Base-by-base conservation (phyloP, 1,140 invertebrate species). In the Aporrectodea caliginosa region DNA sequence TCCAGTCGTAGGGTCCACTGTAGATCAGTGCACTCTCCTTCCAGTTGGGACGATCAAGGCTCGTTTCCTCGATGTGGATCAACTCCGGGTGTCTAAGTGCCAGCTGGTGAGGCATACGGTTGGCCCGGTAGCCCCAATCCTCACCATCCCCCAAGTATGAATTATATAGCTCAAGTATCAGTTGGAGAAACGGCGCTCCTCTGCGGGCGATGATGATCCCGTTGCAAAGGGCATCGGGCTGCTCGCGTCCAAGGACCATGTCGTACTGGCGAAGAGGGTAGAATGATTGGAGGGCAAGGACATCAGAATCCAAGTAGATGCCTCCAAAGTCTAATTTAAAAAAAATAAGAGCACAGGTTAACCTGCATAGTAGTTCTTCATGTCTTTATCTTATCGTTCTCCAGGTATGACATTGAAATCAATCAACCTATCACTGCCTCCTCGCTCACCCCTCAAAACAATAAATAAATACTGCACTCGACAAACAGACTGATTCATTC, bases 241-340 rank as follows among this genome's bases (percentile, higher is more conserved):
- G 33, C n/a, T 76, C 79, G 33, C 58, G 31, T 1, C 75, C 75
- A 27, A 77, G 33, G 6, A 43, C 43, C 33, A 77, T 43, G 69
- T 58, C 76, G 35, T 81, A 81, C 22, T 35, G 35, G 6, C 34
- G 71, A n/a, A 81, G 77, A 33, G 34, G 77, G 2, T 81, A 33
- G 31, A 81, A 78, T 0, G 80, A 78, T 30, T 81, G 32, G 1
- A 81, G 32, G 1, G 69, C 80, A 16, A 81, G 31, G 30, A 78
- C 80, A 69, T 81, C 80, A 2, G 78, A 35, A 69, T 81, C 80
- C 29, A 81, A 35, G 35, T 81, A 81, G n/a, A 78, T 81, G 58
- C 80, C 80, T 31, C 80, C 80, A 32, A 74, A 77, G 16, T 78
- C 31, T 35, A 74, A 33, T 14, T 75, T 29, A 14, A 58, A 35